A percentile compares a stretch with the other conserved stretches of the same genome.
Evolutionary conservation across 1,140 invertebrate species (phyloP).

Genomic region (Drosophila parabipectinata): DNA sequence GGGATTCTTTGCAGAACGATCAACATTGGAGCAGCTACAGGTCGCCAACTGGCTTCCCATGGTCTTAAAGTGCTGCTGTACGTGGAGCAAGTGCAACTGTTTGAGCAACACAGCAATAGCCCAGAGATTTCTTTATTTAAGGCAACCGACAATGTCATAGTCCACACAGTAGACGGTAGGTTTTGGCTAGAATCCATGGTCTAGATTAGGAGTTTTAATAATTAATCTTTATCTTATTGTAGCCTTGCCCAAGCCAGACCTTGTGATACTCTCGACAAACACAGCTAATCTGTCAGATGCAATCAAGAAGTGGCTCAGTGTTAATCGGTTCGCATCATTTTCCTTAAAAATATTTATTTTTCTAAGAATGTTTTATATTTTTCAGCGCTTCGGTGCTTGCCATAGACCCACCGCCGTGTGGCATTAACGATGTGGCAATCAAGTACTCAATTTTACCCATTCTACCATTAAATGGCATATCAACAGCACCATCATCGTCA

Average conservation of each 20-base stretch:
- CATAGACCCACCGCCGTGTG: slow-evolving; percentile 90
- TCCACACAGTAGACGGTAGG: slow-evolving; percentile 74
- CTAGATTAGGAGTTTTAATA: too few relatives aligned
- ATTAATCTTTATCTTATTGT: background rate
- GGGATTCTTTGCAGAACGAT: slow-evolving; percentile 84
- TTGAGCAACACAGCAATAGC: slow-evolving; percentile 84
- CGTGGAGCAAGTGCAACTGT: slow-evolving; percentile 85
- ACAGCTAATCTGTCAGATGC: slow-evolving; percentile 64
- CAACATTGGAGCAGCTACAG: slow-evolving; percentile 90
- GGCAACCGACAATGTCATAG: slow-evolving; percentile 76
- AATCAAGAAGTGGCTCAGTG: slow-evolving; percentile 87
- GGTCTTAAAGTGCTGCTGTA: slow-evolving; percentile 90
- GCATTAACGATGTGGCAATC: slow-evolving; percentile 87
- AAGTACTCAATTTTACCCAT: slow-evolving; percentile 91
- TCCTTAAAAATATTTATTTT: background rate
- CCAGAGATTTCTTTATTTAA: slow-evolving; percentile 81
- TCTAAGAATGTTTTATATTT: slow-evolving; percentile 1
- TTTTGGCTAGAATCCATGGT: background rate
- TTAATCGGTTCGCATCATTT: slow-evolving; percentile 84
- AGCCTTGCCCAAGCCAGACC: slow-evolving; percentile 80
- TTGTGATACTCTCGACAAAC: slow-evolving; percentile 82
- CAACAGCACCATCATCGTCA: slow-evolving; percentile 45
- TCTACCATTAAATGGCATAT: slow-evolving; percentile 88
- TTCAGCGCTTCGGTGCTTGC: slow-evolving; percentile 90
- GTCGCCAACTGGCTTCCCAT: slow-evolving; percentile 92